Evolutionary conservation across 2,113 vertebrate genomes (phyloP), one percentile per base, ranked within the genome.

Genomic region (Aptenodytes forsteri): DNA sequence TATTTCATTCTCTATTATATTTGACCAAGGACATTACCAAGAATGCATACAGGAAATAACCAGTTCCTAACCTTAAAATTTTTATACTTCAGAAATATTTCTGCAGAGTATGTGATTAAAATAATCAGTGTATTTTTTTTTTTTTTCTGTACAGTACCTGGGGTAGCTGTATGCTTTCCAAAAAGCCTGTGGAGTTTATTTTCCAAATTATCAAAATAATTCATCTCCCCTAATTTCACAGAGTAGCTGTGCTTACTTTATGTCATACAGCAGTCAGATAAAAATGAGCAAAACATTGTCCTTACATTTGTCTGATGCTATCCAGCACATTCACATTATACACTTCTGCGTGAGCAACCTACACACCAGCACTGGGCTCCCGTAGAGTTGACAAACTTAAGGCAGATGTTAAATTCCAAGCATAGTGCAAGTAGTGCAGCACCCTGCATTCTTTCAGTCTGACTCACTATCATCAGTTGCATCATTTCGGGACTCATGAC

Each of bases 201-300:
- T 93, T 85, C 36, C 20, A 84, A 87, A 76, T 95, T 90, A 90
- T 71, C 38, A 73, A 92, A 96, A 84, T 29, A 81, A 93, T 79
- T 67, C 94, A 75, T 96, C 34, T 91, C 80, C 54, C 23, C 72
- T 87, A 94, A 90, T 89, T 94, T 89, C 77, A 79, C 32, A 52
- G 54, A 94, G 40, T 85, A 97, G 72, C 87, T 96, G 92, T 65
- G 59, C 77, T 91, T 85, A 80, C 82, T 34, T 40, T 59, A 42
- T 44, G 55, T 44, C 66, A n/a, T 49, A 50, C 15, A 49, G 46
- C 76, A 66, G 73, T 70, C 46, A 85, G 58, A 44, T 87, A 58
- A 82, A 87, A 92, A 79, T 32, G 50, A 36, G 54, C 32, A n/a
- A 42, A 92, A 85, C 23, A 1, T 23, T 58, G 76, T 58, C 17